Evolutionary conservation across 2,888 invertebrate species (phyloP).

Genomic region (Nomada lathburiana): DNA sequence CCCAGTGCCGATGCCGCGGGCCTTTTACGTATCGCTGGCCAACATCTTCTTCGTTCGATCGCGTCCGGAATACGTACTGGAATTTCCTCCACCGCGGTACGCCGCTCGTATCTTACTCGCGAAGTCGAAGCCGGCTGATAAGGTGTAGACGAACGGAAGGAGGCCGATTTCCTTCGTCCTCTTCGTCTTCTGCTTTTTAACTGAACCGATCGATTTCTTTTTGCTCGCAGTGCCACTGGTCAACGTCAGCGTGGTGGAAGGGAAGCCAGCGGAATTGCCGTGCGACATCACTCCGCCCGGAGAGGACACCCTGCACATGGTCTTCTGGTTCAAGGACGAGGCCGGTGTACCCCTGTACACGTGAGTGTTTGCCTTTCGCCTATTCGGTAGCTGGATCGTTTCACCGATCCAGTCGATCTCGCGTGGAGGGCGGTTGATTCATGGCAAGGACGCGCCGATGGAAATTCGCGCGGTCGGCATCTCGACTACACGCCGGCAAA

Average conservation of each 20-base stretch:
- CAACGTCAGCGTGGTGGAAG: slow-evolving; percentile 94
- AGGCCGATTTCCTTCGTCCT: too few species aligned
- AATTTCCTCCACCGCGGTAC: slow-evolving; percentile 44
- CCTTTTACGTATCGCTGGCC: slow-evolving; percentile 63
- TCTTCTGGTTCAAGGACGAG: slow-evolving; percentile 95
- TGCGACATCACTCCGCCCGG: slow-evolving; percentile 93
- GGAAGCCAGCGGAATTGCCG: slow-evolving; percentile 93
- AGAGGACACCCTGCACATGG: slow-evolving; percentile 95
- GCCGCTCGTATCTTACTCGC: not conserved
- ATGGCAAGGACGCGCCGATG: not conserved
- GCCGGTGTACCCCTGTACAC: slow-evolving; percentile 95
- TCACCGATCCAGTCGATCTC: not conserved
- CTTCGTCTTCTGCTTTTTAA: not conserved
- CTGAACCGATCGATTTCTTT: not conserved
- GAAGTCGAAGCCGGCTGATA: not conserved
- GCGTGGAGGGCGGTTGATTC: not conserved
- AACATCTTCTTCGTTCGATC: slow-evolving; percentile 46
- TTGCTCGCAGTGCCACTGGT: slow-evolving; percentile 88
- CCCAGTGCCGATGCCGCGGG: slow-evolving; percentile 40
- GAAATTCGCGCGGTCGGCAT: not conserved
- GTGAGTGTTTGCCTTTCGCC: slow-evolving; percentile 85
- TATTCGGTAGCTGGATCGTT: not conserved
- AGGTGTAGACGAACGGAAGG: not conserved
- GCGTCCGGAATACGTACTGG: slow-evolving; percentile 37
- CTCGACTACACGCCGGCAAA: too few species aligned